Evolutionary conservation across 2,113 vertebrate genomes (phyloP).

Genomic region (Arenaria interpres): DNA sequence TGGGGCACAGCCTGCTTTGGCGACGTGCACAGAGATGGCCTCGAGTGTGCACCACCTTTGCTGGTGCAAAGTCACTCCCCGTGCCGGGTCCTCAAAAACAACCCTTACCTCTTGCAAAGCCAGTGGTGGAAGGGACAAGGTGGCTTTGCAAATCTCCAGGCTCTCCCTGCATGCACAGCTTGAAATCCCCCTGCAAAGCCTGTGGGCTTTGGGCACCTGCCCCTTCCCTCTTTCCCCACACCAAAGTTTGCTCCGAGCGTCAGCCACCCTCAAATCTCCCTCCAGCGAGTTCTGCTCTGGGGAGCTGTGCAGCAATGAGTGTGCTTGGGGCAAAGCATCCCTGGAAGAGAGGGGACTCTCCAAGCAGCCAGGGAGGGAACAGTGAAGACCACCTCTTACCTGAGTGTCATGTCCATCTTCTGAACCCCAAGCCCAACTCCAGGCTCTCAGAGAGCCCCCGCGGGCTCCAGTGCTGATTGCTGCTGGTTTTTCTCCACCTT

Average conservation of each 20-base stretch:
- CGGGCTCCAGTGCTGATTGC: rapidly evolving
- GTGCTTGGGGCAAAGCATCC: not conserved
- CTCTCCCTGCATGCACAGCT: not conserved
- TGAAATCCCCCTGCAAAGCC: rapidly evolving
- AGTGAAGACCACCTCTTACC: not conserved
- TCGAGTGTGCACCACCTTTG: not conserved
- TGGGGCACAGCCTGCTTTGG: not conserved
- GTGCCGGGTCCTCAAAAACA: not conserved
- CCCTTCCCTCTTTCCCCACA: not conserved
- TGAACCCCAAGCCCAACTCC: not conserved
- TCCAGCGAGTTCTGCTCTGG: not conserved
- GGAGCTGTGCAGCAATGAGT: not conserved
- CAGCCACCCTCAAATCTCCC: not conserved
- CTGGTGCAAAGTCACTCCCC: not conserved
- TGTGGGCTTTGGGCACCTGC: not conserved
- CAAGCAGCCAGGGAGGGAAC: not conserved
- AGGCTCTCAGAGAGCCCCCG: not conserved
- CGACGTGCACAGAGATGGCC: rapidly evolving
- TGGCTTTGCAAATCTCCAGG: not conserved
- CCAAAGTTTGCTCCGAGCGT: not conserved
- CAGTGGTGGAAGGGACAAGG: not conserved
- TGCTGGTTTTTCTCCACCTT: not conserved
- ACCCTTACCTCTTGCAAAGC: not conserved
- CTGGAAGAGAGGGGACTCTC: not conserved
- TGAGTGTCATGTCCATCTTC: not conserved